Base-by-base conservation (phyloP, 1,140 invertebrate genomes). In the Aphelenchoides fujianensis region DNA sequence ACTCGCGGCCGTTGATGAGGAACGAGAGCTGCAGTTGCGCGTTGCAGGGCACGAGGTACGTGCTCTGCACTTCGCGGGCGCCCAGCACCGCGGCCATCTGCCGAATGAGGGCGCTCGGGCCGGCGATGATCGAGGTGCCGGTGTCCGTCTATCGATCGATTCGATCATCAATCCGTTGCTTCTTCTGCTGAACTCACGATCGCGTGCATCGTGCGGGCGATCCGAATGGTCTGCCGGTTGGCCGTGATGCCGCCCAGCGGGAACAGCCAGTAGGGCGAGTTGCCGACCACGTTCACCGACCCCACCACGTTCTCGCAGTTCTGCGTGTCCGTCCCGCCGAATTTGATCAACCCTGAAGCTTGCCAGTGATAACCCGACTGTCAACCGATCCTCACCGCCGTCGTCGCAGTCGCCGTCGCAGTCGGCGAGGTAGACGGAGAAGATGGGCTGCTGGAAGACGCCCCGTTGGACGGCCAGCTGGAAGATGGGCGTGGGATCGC, bases 251-350 rank as follows among this genome's bases (percentile, higher is more conserved):
- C 63, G 7, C 31, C 32, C 32, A 66, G 16, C 32, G 19, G 12
- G 31, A 66, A 66, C 19, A 66, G 63, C 63, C 63, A 66, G 53
- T 66, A 66, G 19, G 63, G 63, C 16, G 63, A 19, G n/a, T 37
- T 12, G 9, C 1, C 32, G 53, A 66, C 36, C 19, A 66, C 32
- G 0, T 34, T 12, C 2, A 30, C 28, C 32, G 31, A 19, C 1
- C 63, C 63, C 19, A 55, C 32, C n/a, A 66, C 36, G 1, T 16
- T 12, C 0, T 66, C 32, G 3, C 63, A 66, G 3, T 66, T 35
- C 12, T 30, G 16, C 28, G n/a, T 66, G 31, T 66, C 63, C 12
- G 36, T 12, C 12, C 63, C 63, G 63, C 63, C 63, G 34, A 66
- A 66, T 37, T 34, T 66, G 32, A 66, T 66, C 12, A 66, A 12